Base-by-base conservation (phyloP, 1,140 invertebrate genomes). In the Cyclina sinensis region DNA sequence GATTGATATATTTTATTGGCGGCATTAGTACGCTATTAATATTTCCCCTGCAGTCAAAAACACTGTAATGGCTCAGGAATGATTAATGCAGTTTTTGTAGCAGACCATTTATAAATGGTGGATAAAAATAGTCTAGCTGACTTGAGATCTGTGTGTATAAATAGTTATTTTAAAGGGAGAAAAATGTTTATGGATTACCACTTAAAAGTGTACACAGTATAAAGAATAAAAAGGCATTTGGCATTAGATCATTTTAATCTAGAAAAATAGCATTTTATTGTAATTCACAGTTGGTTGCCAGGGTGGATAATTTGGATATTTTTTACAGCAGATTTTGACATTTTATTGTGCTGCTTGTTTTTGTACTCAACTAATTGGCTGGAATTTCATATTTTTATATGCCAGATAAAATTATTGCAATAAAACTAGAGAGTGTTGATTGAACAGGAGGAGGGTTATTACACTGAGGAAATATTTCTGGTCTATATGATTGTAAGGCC, bases 311-410 rank as follows among this genome's bases (percentile, higher is more conserved):
- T 37, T 37, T n/a, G 37, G 65, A 70, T 70, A 70, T 18, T 37
- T 70, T n/a, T 70, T 70, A 70, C 37, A 70, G 65, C 32, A 70
- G 65, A 39, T 35, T 70, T 70, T 70, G 65, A 70, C 65, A 70
- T 70, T 70, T 70, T 39, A 70, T 70, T 37, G 65, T 70, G 65
- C 65, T 70, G 9, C 21, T n/a, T 70, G 5, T 70, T 70, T 37
- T 70, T 39, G 65, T 70, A 27, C 24, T 37, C 32, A 70, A 70
- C 21, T 70, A 70, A 70, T 70, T 70, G 65, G 65, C 35, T 37
- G 35, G 32, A 70, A 39, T 70, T 70, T 70, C 16, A 16, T 70
- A 70, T 70, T 30, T 39, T 35, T 70, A 35, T 37, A 21, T 37
- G 35, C 27, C 24, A 21, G 27, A 70, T 30, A 70, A 70, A 70